Base-by-base conservation (phyloP, 1,140 invertebrate genomes). In the Brachionus angularis region DNA sequence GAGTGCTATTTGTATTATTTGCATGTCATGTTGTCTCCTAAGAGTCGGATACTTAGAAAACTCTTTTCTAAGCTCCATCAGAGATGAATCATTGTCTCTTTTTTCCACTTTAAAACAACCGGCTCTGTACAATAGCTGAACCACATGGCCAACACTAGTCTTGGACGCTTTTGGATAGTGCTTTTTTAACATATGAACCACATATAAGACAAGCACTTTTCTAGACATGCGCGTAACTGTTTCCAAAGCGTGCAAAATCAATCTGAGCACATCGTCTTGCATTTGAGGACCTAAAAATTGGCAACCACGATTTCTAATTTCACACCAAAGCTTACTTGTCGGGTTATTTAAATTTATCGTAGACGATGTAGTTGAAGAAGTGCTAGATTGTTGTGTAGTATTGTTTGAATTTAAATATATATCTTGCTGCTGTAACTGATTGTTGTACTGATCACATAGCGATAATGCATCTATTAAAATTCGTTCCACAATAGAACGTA, bases 81-180 rank as follows among this genome's bases (percentile, higher is more conserved):
- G 80, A 2, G 94, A 97, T 0, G 94, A 97, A 82, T 98, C 93
- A 12, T 91, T 91, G 77, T 96, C 93, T 23, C 95, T 85, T 83
- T 98, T 98, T 7, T 93, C 93, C 46, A 96, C 92, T 84, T 96
- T 96, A 79, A 98, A 98, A 84, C 95, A 98, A 64, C 92, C 96
- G 44, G 95, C 95, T 75, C 96, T 86, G 78, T 98, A 98, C 0
- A 98, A 84, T 14, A 98, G 85, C 80, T 98, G 96, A 21, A 98
- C 95, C 33, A 98, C 95, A 83, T 98, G 96, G 2, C 96, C 96
- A 77, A 98, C 96, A 77, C 91, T 94, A 5, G 94, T 98, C 84
- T 98, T 98, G 4, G 93, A 96, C 47, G 94, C 92, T 84, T 97
- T 94, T 3, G 94, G 91, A 83, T 96, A 98, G 79, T 94, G 90